A percentile compares a stretch with the other conserved stretches of the same genome.
Conservation (phyloP, 2,888 invertebrate species). For the Sclerodermus sp. region DNA sequence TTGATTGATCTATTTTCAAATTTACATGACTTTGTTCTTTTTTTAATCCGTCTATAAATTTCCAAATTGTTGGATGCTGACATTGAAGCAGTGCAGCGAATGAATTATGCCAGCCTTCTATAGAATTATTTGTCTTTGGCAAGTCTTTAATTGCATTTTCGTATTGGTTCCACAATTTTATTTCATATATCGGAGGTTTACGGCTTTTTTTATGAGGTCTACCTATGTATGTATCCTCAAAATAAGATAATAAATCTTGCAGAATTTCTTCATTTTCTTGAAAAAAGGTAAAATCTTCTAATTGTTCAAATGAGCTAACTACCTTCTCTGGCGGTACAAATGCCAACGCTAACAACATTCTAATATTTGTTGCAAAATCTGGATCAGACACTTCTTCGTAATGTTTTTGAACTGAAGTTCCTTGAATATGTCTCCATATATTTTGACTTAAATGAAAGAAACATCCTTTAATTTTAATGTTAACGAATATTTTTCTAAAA, state of each 20-base stretch:
- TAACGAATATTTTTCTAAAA: constrained; percentile 1
- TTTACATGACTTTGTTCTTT: not conserved
- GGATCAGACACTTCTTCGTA: constrained; percentile 2
- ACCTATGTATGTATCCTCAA: constrained; percentile 8
- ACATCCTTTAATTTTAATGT: constrained; percentile 5
- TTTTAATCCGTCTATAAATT: constrained; percentile 2
- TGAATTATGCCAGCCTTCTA: constrained; percentile 8
- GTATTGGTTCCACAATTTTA: constrained; percentile 6
- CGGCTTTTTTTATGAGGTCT: not conserved
- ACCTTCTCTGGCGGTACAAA: constrained; percentile 7
- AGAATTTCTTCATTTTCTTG: constrained; percentile 7
- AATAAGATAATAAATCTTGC: constrained; percentile 1
- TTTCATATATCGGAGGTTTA: not conserved
- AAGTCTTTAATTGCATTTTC: not conserved
- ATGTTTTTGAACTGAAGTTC: not conserved
- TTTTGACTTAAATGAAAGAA: constrained; percentile 13
- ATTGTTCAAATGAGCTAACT: not conserved
- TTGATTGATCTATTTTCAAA: no score
- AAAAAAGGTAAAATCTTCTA: not conserved
- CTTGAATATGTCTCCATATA: constrained; percentile 13
- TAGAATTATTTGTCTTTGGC: constrained; percentile 3
- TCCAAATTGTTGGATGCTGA: constrained; percentile 5
- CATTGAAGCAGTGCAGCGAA: not conserved
- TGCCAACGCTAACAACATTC: constrained; percentile 10
- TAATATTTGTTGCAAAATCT: constrained; percentile 6